phyloP scores from a whole-genome alignment of 2,797 vertebrate genomes.

The Gadopsis marmoratus region DNA sequence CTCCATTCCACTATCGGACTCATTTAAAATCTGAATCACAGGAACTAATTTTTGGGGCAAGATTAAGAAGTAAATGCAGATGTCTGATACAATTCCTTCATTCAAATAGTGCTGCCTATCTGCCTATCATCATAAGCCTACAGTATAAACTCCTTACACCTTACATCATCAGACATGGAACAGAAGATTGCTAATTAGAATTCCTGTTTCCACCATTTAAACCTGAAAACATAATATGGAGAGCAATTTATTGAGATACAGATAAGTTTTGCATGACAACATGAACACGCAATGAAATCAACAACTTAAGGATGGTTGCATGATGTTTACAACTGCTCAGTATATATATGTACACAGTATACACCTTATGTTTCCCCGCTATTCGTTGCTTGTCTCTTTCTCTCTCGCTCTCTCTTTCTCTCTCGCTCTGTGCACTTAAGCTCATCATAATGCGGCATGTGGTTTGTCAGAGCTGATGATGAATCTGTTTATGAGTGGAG shows the following conservation, averaged over 20 bases:
- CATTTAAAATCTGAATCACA: constrained; percentile 16
- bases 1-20: neutral
- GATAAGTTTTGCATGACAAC: constrained; percentile 1
- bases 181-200: neutral
- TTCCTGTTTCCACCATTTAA: neutral
- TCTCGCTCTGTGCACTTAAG: constrained; percentile 76
- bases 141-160: neutral
- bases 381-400: constrained; percentile 47
- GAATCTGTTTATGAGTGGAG: constrained; percentile 88
- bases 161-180: neutral
- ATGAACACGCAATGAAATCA: constrained; percentile 1
- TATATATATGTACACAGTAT: neutral
- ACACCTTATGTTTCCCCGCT: constrained; percentile 40
- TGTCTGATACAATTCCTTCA: neutral
- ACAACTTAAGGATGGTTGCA: constrained; percentile 40
- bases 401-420: constrained; percentile 40
- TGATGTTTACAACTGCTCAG: constrained; percentile 16
- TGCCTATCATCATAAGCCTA: neutral
- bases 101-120: constrained; percentile 7
- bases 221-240: neutral
- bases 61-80: neutral
- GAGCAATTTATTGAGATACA: neutral
- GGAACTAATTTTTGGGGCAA: constrained; percentile 1
- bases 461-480: constrained; percentile 88
- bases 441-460: constrained; percentile 85